Conservation (phyloP, 2,888 invertebrate genomes). For the Cataglyphis rosenhaueri region DNA sequence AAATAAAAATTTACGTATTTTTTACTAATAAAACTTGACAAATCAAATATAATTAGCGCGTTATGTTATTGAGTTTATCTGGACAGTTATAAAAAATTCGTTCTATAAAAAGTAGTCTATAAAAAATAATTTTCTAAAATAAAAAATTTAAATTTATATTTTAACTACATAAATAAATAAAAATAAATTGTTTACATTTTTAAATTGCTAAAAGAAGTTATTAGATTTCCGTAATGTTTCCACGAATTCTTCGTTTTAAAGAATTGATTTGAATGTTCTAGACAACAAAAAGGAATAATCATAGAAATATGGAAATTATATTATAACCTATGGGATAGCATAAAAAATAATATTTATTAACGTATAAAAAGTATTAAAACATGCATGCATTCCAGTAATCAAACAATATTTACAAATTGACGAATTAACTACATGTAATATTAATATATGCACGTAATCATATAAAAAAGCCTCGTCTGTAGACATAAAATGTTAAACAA, state of each 20-base stretch:
- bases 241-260: background rate
- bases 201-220: background rate
- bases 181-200: background rate
- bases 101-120: background rate
- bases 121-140: background rate
- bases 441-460: conserved; percentile 16
- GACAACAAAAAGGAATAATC: background rate
- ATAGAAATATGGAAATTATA: conserved; percentile 13
- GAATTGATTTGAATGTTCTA: background rate
- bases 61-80: background rate
- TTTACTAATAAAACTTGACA: background rate
- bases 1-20: background rate
- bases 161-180: background rate
- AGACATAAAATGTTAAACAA: background rate
- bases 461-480: conserved; percentile 1
- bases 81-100: background rate
- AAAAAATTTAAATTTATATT: background rate
- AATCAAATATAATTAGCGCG: background rate
- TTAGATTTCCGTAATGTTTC: background rate
- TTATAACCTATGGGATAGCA: conserved; percentile 46
- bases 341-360: conserved; percentile 69
- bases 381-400: conserved; percentile 45
- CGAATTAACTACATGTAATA: conserved; percentile 55
- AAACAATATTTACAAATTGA: conserved; percentile 69
- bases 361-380: conserved; percentile 70